These are phyloP conservation scores for Pandemis corylana DNA, from an alignment of 2,888 invertebrate genomes.

Conservation along the genomic window DNA sequence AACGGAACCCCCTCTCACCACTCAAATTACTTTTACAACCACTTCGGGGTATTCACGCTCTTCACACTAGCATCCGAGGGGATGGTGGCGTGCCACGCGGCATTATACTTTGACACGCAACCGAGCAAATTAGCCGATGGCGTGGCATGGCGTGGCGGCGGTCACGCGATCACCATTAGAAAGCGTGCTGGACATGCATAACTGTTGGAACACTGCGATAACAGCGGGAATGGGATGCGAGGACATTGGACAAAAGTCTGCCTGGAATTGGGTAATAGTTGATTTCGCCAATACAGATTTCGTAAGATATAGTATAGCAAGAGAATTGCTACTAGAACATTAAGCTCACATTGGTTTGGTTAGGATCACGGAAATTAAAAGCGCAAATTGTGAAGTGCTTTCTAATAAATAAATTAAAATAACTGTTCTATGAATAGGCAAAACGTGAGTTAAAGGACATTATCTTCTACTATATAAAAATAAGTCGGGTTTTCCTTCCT, in stretches of 20 bases:
- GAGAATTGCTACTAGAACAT: too few species aligned
- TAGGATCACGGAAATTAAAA: too few species aligned
- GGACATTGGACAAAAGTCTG: neutral
- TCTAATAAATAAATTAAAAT: too few species aligned
- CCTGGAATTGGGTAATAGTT: neutral
- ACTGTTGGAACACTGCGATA: slow-evolving; percentile 25
- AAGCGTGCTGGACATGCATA: slow-evolving; percentile 57
- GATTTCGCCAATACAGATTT: too few species aligned
- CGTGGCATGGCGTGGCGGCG: slow-evolving; percentile 49
- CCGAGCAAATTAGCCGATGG: slow-evolving; percentile 62
- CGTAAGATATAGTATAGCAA: too few species aligned
- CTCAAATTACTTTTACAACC: slow-evolving; percentile 16
- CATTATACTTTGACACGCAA: slow-evolving; percentile 51
- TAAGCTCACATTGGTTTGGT: too few species aligned
- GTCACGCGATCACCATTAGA: slow-evolving; percentile 68
- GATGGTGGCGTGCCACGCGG: slow-evolving; percentile 34
- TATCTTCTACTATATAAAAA: too few species aligned
- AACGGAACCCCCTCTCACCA: slow-evolving; percentile 5
- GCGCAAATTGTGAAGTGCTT: too few species aligned
- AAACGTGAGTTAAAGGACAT: too few species aligned
- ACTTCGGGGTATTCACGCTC: slow-evolving; percentile 6
- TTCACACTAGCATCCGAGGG: slow-evolving; percentile 24
- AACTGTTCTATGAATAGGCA: too few species aligned
- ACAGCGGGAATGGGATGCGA: slow-evolving; percentile 17
- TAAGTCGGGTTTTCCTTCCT: too few species aligned